A percentile compares a stretch with the other conserved stretches of the same genome.
Conservation (phyloP, 2,888 invertebrate genomes). For the Torymus aiolomorphi region DNA sequence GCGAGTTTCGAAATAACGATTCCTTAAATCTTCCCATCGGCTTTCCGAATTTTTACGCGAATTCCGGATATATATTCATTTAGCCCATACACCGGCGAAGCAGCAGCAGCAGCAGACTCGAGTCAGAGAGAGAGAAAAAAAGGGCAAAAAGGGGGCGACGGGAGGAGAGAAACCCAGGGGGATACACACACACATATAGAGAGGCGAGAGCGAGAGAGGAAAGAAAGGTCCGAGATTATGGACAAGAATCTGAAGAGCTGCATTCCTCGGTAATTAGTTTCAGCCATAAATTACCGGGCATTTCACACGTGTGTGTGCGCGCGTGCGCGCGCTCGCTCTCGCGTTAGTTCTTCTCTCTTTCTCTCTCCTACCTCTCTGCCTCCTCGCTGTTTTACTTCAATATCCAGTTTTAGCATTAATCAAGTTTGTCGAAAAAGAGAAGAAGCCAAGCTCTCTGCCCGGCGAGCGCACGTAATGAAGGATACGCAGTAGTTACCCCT, state of each 20-base stretch:
- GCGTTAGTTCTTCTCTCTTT: constrained; percentile 60
- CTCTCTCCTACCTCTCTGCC: constrained; percentile 44
- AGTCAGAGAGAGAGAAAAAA: background rate
- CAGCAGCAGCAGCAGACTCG: too few relatives aligned
- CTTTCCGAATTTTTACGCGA: constrained; percentile 45
- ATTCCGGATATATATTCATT: constrained; percentile 52
- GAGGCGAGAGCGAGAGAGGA: constrained; percentile 41
- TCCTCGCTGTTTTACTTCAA: constrained; percentile 55
- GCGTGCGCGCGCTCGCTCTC: constrained; percentile 4
- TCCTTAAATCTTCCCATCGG: constrained; percentile 45
- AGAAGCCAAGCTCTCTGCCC: constrained; percentile 37
- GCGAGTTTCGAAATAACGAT: constrained; percentile 40
- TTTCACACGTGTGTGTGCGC: constrained; percentile 68
- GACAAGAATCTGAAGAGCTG: constrained; percentile 69
- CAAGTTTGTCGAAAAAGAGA: constrained; percentile 56
- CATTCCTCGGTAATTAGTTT: constrained; percentile 74
- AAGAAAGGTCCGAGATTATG: constrained; percentile 60
- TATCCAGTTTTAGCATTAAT: constrained; percentile 59
- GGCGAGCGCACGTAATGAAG: constrained; percentile 42
- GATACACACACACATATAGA: constrained; percentile 28
- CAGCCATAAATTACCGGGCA: constrained; percentile 73
- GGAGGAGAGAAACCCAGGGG: constrained; percentile 34
- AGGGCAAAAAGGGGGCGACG: background rate
- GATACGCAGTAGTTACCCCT: constrained; percentile 46
- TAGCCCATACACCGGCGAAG: background rate